These are phyloP conservation scores for Cariama cristata DNA, from an alignment of 2,113 vertebrate species.

Conservation along the genomic window DNA sequence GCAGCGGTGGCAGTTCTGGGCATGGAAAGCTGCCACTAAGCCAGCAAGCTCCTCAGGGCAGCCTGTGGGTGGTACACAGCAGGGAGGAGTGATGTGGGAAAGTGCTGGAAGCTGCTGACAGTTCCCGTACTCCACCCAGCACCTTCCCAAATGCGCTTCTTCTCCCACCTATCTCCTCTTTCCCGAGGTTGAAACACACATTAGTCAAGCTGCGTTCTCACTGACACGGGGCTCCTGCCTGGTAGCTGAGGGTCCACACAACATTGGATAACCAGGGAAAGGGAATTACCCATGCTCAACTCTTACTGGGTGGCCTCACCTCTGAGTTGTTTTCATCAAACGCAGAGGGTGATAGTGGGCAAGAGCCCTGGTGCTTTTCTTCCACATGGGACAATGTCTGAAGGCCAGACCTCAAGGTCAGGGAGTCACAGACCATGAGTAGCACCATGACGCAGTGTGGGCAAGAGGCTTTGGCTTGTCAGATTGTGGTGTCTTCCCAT, in stretches of 20 bases:
- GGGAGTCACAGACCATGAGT: background rate
- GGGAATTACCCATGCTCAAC: rapidly evolving
- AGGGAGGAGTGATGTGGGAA: background rate
- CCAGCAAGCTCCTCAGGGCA: background rate
- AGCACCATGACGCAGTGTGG: background rate
- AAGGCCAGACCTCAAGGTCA: background rate
- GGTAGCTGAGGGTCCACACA: rapidly evolving
- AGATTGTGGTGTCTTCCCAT: background rate
- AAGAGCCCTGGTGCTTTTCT: background rate
- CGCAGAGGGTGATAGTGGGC: background rate
- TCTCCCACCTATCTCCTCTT: background rate
- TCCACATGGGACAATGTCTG: background rate
- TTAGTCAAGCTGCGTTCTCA: background rate
- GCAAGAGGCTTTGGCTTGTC: background rate
- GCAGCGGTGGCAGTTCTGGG: background rate
- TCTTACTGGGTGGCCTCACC: background rate
- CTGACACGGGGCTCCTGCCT: rapidly evolving
- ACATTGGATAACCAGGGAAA: background rate
- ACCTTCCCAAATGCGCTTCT: background rate
- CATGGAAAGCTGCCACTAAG: background rate
- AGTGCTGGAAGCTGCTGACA: background rate
- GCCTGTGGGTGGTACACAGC: slow-evolving; percentile 5
- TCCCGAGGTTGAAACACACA: rapidly evolving
- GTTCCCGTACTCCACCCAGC: background rate
- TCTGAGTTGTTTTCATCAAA: slow-evolving; percentile 4